phyloP scores from a whole-genome alignment of 2,888 invertebrate genomes.

The Drosophila testacea region DNA sequence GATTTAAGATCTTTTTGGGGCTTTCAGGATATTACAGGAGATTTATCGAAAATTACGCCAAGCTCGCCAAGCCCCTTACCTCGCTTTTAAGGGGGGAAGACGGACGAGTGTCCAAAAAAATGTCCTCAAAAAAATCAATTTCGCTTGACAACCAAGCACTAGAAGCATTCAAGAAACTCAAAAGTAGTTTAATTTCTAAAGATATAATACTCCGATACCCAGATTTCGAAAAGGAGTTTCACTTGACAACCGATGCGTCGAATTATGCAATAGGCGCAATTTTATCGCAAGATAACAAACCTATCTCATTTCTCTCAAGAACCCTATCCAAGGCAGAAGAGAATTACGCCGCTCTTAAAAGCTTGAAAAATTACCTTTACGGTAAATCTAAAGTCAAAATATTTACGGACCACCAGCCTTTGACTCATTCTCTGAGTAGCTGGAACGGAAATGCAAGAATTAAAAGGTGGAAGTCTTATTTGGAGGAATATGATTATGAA shows the following conservation, averaged over 20 bases:
- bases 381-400: not conserved
- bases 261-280: slow-evolving; percentile 1
- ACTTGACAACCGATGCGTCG: slow-evolving; percentile 3
- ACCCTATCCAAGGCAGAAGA: not conserved
- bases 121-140: slow-evolving; percentile 7
- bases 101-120: slow-evolving; percentile 19
- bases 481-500: slow-evolving; percentile 37
- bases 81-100: slow-evolving; percentile 7
- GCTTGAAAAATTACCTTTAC: not conserved
- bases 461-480: slow-evolving; percentile 38
- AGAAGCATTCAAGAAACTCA: not conserved
- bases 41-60: too few relatives aligned
- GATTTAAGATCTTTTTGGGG: slow-evolving; percentile 13
- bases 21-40: not conserved
- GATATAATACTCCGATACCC: too few relatives aligned
- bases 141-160: not conserved
- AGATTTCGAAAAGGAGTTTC: too few relatives aligned
- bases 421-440: slow-evolving; percentile 6
- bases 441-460: slow-evolving; percentile 30
- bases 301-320: slow-evolving; percentile 5
- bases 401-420: not conserved
- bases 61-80: too few relatives aligned
- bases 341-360: too few relatives aligned
- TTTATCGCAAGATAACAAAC: slow-evolving; percentile 2
- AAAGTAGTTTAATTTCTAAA: not conserved